These are phyloP conservation scores for Prietella phreatophila DNA, from an alignment of 2,113 vertebrate genomes.

Conservation along the genomic window DNA sequence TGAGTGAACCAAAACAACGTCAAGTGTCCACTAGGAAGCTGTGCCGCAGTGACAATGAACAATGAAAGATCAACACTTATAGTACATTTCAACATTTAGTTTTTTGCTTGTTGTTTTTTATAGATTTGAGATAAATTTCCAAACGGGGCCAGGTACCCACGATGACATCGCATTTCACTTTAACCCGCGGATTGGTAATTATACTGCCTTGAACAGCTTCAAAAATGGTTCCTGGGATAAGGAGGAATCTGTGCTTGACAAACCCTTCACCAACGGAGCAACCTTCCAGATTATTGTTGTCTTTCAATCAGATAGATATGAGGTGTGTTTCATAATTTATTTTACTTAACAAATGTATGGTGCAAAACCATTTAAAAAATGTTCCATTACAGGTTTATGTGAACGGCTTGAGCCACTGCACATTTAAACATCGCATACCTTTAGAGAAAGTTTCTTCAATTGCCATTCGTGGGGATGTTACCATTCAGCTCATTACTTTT, in stretches of 20 bases:
- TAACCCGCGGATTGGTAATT: background rate
- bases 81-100: no score
- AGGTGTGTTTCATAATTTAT: background rate
- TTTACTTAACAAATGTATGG: background rate
- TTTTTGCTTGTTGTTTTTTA: no score
- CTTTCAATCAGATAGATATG: conserved; percentile 21
- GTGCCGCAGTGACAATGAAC: no score
- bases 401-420: conserved; percentile 8
- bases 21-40: no score
- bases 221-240: background rate
- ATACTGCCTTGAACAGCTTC: conserved; percentile 17
- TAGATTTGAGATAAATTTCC: conserved; percentile 21
- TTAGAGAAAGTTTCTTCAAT: conserved; percentile 7
- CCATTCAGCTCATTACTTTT: conserved; percentile 3
- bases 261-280: background rate
- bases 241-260: background rate
- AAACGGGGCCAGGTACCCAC: background rate
- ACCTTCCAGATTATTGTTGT: conserved; percentile 2
- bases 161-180: background rate
- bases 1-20: no score
- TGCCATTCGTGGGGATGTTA: background rate
- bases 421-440: conserved; percentile 15
- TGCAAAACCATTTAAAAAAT: background rate
- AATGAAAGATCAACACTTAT: no score
- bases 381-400: background rate